Evolutionary conservation across 2,888 invertebrate genomes (phyloP), one percentile per base, ranked within the genome.

Genomic region (Phytoseiulus persimilis): DNA sequence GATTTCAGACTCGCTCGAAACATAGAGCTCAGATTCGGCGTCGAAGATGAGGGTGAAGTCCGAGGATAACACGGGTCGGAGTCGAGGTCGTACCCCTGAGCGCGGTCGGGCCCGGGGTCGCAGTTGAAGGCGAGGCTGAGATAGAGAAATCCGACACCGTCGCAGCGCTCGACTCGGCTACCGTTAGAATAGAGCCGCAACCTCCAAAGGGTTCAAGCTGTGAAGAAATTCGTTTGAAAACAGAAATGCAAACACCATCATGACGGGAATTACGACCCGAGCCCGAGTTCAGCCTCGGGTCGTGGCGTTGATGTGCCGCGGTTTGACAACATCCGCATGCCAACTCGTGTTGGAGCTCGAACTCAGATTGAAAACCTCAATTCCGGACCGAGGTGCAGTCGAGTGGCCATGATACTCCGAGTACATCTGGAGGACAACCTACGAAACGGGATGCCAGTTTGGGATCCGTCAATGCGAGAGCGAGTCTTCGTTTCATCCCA

Each of bases 191-290:
- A 14, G 87, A 84, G 18, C 18, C 39, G 87, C 87, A 84, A 28
- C 87, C 5, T 33, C 33, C 5, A 33, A 84, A 39, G 33, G 87
- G 87, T 84, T 84, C 87, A 84, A 33, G 39, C 87, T 84, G 39
- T 39, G 87, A 23, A 84, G 39, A 14, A 14, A 39, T 23, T 84
- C 14, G 33, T 84, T 84, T 84, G 87, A 6, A 84, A 23, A 33
- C 87, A 32, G 83, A 14, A 83, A 83, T 32, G 83, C 65, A 65
- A 65, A 65, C 65, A 65, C 2, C 28, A 65, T 65, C 65, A 2
- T 23, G 65, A 6, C 65, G 5, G 11, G 65, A 65, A 23, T 28
- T 28, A 65, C 9, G 65, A 65, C 11, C 65, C 28, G 23, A 65
- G 14, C 6, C 46, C 6, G 14, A 14, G 46, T 46, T 14, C 9